These are phyloP conservation scores for Eurypyga helias DNA, from an alignment of 2,113 vertebrate genomes.

Conservation along the genomic window DNA sequence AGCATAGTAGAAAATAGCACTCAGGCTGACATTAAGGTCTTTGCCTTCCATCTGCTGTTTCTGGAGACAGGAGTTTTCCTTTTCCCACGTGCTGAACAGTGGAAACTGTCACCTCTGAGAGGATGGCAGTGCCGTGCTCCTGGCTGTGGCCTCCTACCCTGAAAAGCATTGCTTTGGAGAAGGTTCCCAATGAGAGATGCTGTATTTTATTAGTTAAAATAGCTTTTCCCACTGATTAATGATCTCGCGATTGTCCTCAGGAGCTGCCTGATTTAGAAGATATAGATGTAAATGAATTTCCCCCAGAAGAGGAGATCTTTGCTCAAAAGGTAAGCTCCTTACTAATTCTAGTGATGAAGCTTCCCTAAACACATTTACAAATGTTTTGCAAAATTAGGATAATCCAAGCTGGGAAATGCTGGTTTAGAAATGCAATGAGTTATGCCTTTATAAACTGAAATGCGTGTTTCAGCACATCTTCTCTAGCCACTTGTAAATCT, in stretches of 20 bases:
- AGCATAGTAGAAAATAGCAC: background rate
- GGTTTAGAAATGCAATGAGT: background rate
- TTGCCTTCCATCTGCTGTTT: background rate
- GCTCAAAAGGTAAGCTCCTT: slow-evolving; percentile 43
- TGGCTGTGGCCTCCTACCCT: background rate
- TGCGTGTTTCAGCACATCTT: background rate
- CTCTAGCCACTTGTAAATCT: background rate
- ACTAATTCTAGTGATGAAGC: background rate
- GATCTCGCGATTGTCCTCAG: slow-evolving; percentile 57
- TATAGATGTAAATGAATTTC: slow-evolving; percentile 2
- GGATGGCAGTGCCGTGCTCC: background rate
- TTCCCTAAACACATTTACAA: background rate
- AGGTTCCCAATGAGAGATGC: background rate
- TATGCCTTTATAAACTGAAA: background rate
- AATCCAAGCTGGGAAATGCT: background rate
- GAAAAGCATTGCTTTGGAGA: background rate
- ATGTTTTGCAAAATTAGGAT: background rate
- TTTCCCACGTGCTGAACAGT: background rate
- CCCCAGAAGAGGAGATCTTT: background rate
- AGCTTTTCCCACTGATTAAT: background rate
- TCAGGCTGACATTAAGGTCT: background rate
- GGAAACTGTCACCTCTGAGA: background rate
- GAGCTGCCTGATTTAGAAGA: slow-evolving; percentile 94
- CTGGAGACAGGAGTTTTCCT: background rate
- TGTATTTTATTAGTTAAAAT: background rate